Conservation (phyloP, 2,113 vertebrate genomes). For the Cranoglanis bouderius region DNA sequence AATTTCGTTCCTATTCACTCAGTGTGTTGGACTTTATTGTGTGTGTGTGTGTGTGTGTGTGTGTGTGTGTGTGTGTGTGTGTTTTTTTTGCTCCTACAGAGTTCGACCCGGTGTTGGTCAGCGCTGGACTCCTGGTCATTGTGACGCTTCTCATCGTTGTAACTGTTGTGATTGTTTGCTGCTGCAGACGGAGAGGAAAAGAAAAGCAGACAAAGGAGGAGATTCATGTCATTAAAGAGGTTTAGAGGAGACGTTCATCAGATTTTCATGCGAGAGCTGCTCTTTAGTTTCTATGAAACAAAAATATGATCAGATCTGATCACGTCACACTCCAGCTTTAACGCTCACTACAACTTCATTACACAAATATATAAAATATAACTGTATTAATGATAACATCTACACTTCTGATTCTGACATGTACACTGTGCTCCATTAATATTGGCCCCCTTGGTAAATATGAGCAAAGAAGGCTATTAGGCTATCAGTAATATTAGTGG, state of each 20-base stretch:
- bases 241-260: neutral
- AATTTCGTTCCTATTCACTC: neutral
- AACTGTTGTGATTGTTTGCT: neutral
- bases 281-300: slow-evolving; percentile 22
- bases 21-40: neutral
- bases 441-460: too few relatives aligned
- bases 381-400: neutral
- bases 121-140: neutral
- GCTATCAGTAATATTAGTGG: too few relatives aligned
- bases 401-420: neutral
- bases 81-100: neutral
- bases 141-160: neutral
- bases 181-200: neutral
- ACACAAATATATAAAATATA: neutral
- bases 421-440: too few relatives aligned
- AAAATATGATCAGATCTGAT: neutral
- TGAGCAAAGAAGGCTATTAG: too few relatives aligned
- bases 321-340: neutral
- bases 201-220: neutral
- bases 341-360: neutral
- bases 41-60: neutral
- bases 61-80: neutral
- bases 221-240: neutral
- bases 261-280: neutral
- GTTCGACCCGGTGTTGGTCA: neutral